These are phyloP conservation scores for Gryon sp. DNA, from an alignment of 1,140 invertebrate genomes.

Conservation along the genomic window DNA sequence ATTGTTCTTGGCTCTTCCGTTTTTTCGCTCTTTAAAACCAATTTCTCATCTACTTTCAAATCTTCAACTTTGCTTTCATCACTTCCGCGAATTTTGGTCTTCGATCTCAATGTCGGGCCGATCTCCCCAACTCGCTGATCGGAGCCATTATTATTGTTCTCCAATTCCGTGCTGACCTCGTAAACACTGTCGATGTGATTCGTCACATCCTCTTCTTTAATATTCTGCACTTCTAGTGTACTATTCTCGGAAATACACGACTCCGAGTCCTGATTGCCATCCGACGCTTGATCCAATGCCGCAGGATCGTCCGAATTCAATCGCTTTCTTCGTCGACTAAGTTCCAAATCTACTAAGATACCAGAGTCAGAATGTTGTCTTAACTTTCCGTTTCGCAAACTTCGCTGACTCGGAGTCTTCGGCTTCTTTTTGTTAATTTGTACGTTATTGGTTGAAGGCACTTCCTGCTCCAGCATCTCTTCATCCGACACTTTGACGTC, in stretches of 20 bases:
- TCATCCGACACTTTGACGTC: conserved; percentile 61
- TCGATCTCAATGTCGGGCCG: conserved; percentile 75
- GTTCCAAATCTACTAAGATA: conserved; percentile 75
- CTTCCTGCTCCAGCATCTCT: conserved; percentile 48
- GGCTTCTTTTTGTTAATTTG: conserved; percentile 66
- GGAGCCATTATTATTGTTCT: conserved; percentile 71
- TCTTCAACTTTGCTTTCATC: conserved; percentile 35
- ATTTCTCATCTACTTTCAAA: neutral
- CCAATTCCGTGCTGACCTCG: conserved; percentile 69
- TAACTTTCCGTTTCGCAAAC: conserved; percentile 84
- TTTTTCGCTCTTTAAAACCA: conserved; percentile 1
- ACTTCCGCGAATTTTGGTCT: conserved; percentile 73
- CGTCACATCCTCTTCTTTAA: conserved; percentile 66
- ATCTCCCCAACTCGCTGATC: conserved; percentile 63
- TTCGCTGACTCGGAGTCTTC: conserved; percentile 72
- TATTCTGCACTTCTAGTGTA: conserved; percentile 62
- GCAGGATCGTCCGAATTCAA: conserved; percentile 81
- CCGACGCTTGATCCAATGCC: conserved; percentile 81
- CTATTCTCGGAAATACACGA: conserved; percentile 82
- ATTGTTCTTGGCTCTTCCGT: conserved; percentile 54
- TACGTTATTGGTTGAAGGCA: conserved; percentile 47
- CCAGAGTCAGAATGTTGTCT: conserved; percentile 78
- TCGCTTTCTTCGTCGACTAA: conserved; percentile 80
- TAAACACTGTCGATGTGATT: conserved; percentile 75
- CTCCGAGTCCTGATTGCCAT: conserved; percentile 78